Evolutionary conservation across 2,888 invertebrate genomes (phyloP).

Genomic region (Troilus luridus): DNA sequence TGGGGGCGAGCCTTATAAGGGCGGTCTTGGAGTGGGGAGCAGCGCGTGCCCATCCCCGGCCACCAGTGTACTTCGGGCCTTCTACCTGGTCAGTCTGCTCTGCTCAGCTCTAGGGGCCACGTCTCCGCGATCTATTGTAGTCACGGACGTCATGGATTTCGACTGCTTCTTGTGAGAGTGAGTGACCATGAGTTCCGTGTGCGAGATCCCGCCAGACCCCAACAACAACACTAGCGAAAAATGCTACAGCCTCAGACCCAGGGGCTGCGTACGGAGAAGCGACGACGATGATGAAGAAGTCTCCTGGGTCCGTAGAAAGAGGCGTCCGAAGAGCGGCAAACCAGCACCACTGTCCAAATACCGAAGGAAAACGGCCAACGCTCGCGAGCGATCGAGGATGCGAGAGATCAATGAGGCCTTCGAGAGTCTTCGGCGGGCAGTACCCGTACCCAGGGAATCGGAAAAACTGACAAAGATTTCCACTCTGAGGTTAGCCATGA

Average conservation of each 20-base stretch:
- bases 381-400: constrained; percentile 89
- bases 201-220: constrained; percentile 67
- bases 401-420: constrained; percentile 92
- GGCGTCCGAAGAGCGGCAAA: constrained; percentile 70
- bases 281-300: constrained; percentile 66
- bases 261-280: constrained; percentile 75
- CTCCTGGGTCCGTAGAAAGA: constrained; percentile 68
- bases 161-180: constrained; percentile 57
- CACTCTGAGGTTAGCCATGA: constrained; percentile 88
- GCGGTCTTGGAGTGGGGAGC: constrained; percentile 39
- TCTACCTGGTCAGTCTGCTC: not conserved
- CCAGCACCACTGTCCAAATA: constrained; percentile 89
- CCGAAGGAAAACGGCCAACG: constrained; percentile 90
- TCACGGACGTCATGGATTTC: constrained; percentile 57
- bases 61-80: constrained; percentile 13
- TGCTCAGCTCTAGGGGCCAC: constrained; percentile 7
- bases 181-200: constrained; percentile 61
- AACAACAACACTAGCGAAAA: constrained; percentile 70
- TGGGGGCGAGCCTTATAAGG: constrained; percentile 60
- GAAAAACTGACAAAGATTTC: constrained; percentile 93
- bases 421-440: constrained; percentile 82
- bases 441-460: constrained; percentile 75
- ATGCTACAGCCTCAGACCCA: constrained; percentile 79
- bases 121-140: constrained; percentile 28
- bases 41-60: constrained; percentile 33